These are phyloP conservation scores for Meliscaeva auricollis DNA, from an alignment of 2,888 invertebrate species.

Conservation along the genomic window DNA sequence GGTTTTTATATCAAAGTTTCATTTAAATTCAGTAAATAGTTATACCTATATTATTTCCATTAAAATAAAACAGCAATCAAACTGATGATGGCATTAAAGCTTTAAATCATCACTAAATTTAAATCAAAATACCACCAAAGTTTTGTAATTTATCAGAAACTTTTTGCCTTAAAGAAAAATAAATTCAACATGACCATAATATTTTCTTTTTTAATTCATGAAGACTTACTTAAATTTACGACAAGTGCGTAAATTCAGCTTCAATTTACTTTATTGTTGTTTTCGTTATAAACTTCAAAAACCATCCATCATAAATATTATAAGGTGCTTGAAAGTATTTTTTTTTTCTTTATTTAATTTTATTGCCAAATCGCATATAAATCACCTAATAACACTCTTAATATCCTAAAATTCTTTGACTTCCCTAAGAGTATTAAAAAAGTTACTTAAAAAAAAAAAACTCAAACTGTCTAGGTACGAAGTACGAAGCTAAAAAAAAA, in stretches of 20 bases:
- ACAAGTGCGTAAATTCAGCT: conserved; percentile 9
- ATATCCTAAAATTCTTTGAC: conserved; percentile 34
- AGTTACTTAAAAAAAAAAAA: not conserved
- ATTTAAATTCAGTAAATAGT: too few species aligned
- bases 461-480: conserved; percentile 4
- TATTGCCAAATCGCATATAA: conserved; percentile 62
- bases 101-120: too few species aligned
- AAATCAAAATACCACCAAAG: too few species aligned
- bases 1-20: too few species aligned
- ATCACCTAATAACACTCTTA: conserved; percentile 53
- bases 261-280: conserved; percentile 5
- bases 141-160: too few species aligned
- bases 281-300: not conserved
- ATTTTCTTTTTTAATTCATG: not conserved
- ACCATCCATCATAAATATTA: not conserved
- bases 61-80: too few species aligned
- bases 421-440: conserved; percentile 33
- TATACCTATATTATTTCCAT: too few species aligned
- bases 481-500: conserved; percentile 47
- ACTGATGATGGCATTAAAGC: too few species aligned
- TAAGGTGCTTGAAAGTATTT: not conserved
- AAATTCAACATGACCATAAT: not conserved
- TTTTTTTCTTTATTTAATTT: conserved; percentile 30
- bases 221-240: not conserved
- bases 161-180: not conserved